Base-by-base conservation (phyloP, 2,888 invertebrate species). In the Acanthopleura granulata region DNA sequence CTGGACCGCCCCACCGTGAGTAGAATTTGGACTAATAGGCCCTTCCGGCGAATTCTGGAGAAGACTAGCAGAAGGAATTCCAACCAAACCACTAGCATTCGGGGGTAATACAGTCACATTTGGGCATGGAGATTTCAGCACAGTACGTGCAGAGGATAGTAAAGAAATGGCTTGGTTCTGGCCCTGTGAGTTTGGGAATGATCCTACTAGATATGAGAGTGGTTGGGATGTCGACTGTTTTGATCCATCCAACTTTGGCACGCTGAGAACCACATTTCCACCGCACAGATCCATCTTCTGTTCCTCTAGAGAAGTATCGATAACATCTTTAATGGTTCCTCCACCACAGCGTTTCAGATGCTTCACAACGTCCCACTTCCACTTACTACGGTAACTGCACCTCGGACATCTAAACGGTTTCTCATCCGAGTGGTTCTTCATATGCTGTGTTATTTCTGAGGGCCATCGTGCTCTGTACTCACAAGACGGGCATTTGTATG, bases 361-460 rank as follows among this genome's bases (percentile, higher is more conserved):
- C 75, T 90, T 90, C 18, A 89, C 89, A 11, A 90, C 90, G 81
- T 90, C 90, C 90, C 90, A 90, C 79, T 90, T 90, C 90, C 90
- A 90, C 74, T 90, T 90, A 75, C 88, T 88, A 76, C 87, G 85
- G 81, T 91, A 90, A 61, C 86, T 88, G 76, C 91, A 91, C 62
- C 88, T 80, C 0, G 89, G 89, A 76, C 91, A 91, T 66, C 85
- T 85, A 78, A 85, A 90, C 18, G 90, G 90, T 75, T 90, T 90
- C 75, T 89, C 89, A 73, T 88, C 87, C 12, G 90, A 90, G 80
- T 91, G 90, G 77, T 90, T 90, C 79, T 90, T 89, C 89, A 89
- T 90, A 79, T 91, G 91, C 79, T 90, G 90, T 9, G 88, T 89
- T 69, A 91, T 89, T 80, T 91, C 91, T 61, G 89, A 89, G 18